Evolutionary conservation across 2,797 vertebrate genomes (phyloP), one percentile per base, ranked within the genome.

Genomic region (Argya squamiceps): DNA sequence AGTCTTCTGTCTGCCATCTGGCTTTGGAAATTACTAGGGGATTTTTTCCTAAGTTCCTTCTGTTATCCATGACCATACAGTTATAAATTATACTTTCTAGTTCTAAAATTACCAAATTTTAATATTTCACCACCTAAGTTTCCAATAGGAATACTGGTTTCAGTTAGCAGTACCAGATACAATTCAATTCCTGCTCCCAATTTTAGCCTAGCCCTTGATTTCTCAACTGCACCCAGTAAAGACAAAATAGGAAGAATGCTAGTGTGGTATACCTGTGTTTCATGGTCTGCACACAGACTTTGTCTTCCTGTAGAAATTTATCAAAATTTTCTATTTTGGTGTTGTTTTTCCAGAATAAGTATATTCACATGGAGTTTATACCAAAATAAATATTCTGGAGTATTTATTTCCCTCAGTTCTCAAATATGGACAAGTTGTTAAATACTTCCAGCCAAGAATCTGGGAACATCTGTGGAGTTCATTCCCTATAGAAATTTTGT

Each of bases 401-500:
- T 73, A 82, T 32, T 84, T 94, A 73, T 9, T 91, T 88, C 36
- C 19, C 55, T 84, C 6, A 2, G 14, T 90, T 94, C 83, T 93
- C 65, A 82, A 92, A 89, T 88, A 69, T 18, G 32, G 95, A 89
- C 87, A 92, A 91, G 82, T 91, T 91, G 71, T 91, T 96, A 96
- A 94, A 92, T 76, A 37, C 41, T 86, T 88, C 58, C 69, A 96
- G 92, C 69, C 94, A 94, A 92, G 52, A 92, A 84, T 88, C 65
- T 81, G 24, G 73, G 41, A 96, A 94, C 94, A 95, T 97, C 91
- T 96, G 96, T 76, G 63, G 63, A 89, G 65, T 93, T 96, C 86
- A 89, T 89, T 96, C 93, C 39, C 68, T 77, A 9, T 37, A 82
- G 81, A 94, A 93, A 39, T 64, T 83, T 92, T 96, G 84, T 81